phyloP scores from a whole-genome alignment of 2,113 vertebrate species.

The Phocoena phocoena region DNA sequence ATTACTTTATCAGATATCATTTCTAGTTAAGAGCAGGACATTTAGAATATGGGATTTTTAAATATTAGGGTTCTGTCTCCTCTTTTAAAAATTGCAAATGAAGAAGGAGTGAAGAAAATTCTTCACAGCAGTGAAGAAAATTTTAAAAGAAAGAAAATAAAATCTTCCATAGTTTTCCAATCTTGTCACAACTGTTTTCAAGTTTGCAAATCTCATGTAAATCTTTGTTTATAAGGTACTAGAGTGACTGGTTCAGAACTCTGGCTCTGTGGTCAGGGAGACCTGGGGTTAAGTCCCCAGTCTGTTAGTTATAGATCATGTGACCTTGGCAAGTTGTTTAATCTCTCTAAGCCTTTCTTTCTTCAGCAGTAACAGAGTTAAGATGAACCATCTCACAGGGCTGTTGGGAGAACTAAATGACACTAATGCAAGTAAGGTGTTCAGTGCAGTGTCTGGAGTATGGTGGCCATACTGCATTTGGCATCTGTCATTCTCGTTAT shows the following conservation, averaged over 20 bases:
- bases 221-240: neutral
- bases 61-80: neutral
- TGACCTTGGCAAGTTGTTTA: neutral
- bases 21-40: slow-evolving; percentile 3
- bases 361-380: neutral
- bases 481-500: neutral
- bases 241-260: neutral
- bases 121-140: neutral
- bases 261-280: neutral
- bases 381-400: neutral
- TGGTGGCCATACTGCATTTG: neutral
- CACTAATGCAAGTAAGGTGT: neutral
- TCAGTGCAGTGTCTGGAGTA: fast-evolving
- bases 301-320: neutral
- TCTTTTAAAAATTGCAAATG: neutral
- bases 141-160: neutral
- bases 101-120: neutral
- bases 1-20: slow-evolving; percentile 3
- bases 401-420: neutral
- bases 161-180: neutral
- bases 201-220: neutral
- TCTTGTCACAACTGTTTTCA: neutral
- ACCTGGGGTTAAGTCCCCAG: neutral
- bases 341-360: neutral
- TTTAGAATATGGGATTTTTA: neutral